Percentiles rank a stretch among this genome's conserved stretches.
phyloP scores from a whole-genome alignment of 2,113 vertebrate species.

The Ardeotis arabs region DNA sequence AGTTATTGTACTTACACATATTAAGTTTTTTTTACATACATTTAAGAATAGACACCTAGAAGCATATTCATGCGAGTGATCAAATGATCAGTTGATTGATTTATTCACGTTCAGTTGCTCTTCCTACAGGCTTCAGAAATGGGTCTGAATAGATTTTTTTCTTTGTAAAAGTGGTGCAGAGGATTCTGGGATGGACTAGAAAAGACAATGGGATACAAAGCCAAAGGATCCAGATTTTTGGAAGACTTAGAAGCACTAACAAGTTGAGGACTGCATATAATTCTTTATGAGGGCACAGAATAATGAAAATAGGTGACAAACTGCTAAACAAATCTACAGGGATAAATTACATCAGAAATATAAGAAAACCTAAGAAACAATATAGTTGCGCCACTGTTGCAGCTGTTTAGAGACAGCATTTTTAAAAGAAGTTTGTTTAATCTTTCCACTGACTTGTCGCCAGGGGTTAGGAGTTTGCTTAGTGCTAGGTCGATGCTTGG shows the following conservation, averaged over 20 bases:
- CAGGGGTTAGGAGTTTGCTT: conserved; percentile 49
- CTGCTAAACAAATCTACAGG: neutral
- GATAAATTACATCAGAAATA: neutral
- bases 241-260: neutral
- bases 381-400: neutral
- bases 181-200: neutral
- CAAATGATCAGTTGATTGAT: neutral
- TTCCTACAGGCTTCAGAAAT: neutral
- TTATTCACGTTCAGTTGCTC: neutral
- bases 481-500: conserved; percentile 65
- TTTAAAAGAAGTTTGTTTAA: conserved; percentile 29
- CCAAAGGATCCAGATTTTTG: neutral
- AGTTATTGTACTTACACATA: neutral
- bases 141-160: neutral
- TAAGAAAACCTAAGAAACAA: neutral
- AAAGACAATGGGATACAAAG: neutral
- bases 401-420: neutral
- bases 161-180: neutral
- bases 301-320: neutral
- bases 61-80: neutral
- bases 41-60: neutral
- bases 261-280: neutral
- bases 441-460: conserved; percentile 44
- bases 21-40: neutral
- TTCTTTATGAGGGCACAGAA: neutral